Conservation (phyloP, 2,797 vertebrate genomes). For the Platalea minor region DNA sequence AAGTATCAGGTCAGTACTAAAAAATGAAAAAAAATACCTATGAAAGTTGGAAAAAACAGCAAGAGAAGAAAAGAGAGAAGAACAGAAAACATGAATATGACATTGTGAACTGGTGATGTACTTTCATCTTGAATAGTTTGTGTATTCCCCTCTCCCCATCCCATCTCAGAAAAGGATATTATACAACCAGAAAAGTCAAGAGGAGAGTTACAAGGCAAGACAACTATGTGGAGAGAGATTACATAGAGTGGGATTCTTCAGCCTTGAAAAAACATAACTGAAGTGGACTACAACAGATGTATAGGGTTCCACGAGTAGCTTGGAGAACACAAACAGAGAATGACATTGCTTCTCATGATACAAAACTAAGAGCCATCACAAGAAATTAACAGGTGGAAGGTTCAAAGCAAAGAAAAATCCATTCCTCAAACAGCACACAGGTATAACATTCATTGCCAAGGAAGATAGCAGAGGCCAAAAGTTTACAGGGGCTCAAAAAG, state of each 20-base stretch:
- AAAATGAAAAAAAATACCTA: not conserved
- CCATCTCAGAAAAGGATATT: not conserved
- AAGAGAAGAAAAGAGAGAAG: not conserved
- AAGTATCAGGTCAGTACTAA: not conserved
- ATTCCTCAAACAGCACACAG: not conserved
- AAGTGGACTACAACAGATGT: not conserved
- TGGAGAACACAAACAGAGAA: not conserved
- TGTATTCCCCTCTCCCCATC: not conserved
- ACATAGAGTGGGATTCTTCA: not conserved
- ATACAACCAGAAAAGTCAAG: not conserved
- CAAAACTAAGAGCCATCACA: not conserved
- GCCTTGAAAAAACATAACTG: not conserved
- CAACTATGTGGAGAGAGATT: not conserved
- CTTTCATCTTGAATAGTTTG: not conserved
- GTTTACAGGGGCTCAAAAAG: not conserved
- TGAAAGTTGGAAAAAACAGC: not conserved
- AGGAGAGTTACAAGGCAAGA: not conserved
- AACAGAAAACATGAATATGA: not conserved
- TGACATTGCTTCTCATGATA: not conserved
- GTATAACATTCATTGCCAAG: not conserved
- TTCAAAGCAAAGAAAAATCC: not conserved
- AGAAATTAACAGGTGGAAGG: not conserved
- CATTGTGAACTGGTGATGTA: not conserved
- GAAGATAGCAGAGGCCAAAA: not conserved
- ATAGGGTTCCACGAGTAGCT: not conserved